Conservation (phyloP, 2,113 vertebrate species). For the Galbula dea region DNA sequence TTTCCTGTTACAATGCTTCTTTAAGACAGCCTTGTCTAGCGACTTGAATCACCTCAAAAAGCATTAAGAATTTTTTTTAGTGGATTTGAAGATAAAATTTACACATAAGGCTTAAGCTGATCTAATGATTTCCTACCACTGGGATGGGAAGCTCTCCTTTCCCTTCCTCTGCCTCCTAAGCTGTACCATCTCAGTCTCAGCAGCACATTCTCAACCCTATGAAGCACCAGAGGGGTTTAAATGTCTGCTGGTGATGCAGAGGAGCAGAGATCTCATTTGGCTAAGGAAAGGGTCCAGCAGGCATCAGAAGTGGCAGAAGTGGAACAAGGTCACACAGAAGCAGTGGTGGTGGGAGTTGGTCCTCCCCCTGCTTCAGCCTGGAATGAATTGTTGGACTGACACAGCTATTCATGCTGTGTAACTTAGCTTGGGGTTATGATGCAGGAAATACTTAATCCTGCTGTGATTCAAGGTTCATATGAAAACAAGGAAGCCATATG, state of each 20-base stretch:
- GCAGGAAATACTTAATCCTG: not conserved
- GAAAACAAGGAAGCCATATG: not conserved
- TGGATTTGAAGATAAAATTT: not conserved
- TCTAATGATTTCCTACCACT: not conserved
- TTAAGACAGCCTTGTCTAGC: not conserved
- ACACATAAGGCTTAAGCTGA: not conserved
- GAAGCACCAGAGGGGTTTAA: not conserved
- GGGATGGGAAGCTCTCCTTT: not conserved
- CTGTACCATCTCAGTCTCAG: not conserved
- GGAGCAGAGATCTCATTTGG: not conserved
- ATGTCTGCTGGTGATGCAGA: rapidly evolving
- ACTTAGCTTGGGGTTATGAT: not conserved
- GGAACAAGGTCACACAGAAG: not conserved
- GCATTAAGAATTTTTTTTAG: not conserved
- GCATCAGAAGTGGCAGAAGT: not conserved
- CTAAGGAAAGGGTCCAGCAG: not conserved
- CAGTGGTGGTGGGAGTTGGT: not conserved
- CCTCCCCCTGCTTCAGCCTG: not conserved
- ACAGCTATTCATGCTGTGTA: not conserved
- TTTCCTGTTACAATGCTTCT: not conserved
- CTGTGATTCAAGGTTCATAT: not conserved
- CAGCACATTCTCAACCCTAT: not conserved
- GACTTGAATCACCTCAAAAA: not conserved
- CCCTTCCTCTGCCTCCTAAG: not conserved
- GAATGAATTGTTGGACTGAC: not conserved